Percentiles rank a stretch among this genome's conserved stretches.
phyloP scores from a whole-genome alignment of 2,797 vertebrate species.

The Spinus olivaceus region DNA sequence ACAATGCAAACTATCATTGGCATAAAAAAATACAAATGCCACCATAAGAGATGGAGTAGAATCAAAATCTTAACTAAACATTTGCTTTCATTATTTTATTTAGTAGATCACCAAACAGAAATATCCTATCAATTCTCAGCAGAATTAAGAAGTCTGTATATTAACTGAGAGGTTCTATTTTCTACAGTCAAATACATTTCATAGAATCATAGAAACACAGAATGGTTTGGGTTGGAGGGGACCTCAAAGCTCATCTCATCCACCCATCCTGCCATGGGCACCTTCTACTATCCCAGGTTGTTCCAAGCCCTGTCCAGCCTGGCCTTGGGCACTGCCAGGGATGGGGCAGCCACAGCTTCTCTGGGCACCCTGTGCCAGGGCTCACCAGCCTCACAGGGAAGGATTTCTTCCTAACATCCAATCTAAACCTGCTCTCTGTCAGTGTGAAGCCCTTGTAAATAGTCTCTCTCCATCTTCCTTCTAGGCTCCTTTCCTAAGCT shows the following conservation, averaged over 20 bases:
- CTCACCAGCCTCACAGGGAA: neutral
- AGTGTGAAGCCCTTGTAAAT: neutral
- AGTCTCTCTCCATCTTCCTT: neutral
- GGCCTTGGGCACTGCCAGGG: neutral
- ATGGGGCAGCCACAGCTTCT: neutral
- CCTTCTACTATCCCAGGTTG: accelerated
- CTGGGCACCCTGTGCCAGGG: neutral
- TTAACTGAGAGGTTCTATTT: neutral
- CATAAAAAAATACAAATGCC: neutral
- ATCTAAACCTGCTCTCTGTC: neutral
- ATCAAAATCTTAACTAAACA: neutral
- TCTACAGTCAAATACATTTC: neutral
- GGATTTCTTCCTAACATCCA: neutral
- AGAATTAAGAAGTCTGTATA: neutral
- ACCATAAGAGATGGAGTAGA: neutral
- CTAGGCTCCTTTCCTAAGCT: neutral
- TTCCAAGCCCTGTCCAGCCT: accelerated
- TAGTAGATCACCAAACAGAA: neutral
- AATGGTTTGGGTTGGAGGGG: neutral
- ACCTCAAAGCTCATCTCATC: neutral
- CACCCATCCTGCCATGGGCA: neutral
- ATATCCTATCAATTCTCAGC: neutral
- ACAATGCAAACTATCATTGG: neutral
- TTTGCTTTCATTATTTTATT: neutral
- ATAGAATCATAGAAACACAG: neutral